Conservation (phyloP, 23 tunicate species). For the Pegea sp. region DNA sequence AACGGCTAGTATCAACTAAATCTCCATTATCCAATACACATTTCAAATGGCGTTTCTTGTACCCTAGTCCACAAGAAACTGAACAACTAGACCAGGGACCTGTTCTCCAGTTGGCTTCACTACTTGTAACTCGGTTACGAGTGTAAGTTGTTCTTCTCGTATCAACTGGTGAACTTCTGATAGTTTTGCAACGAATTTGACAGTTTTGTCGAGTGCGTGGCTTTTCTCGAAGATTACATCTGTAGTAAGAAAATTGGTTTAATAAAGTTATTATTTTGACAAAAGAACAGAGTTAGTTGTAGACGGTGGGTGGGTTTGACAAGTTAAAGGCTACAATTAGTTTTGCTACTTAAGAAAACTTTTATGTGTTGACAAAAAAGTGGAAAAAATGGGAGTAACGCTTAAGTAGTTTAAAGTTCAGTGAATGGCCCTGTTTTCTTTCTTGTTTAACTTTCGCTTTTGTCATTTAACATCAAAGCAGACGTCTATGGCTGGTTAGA, state of each 20-base stretch:
- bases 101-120: constrained; percentile 30
- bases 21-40: constrained; percentile 27
- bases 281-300: no score
- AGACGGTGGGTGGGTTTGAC: no score
- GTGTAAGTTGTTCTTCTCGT: constrained; percentile 7
- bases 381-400: no score
- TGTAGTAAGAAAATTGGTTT: constrained; percentile 10
- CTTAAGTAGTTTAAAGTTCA: no score
- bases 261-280: no score
- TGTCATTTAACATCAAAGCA: no score
- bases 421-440: no score
- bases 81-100: constrained; percentile 82
- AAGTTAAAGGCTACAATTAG: no score
- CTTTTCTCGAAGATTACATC: constrained; percentile 23
- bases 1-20: constrained; percentile 10
- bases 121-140: not conserved
- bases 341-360: no score
- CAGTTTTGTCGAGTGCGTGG: constrained; percentile 56
- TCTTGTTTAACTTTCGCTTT: no score
- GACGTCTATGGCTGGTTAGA: no score
- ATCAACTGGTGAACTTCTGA: constrained; percentile 1
- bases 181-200: constrained; percentile 17
- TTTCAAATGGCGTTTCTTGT: constrained; percentile 25
- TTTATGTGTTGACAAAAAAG: no score
- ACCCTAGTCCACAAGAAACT: constrained; percentile 59